Evolutionary conservation across 2,888 invertebrate species (phyloP).

Genomic region (Andrena bicolor): DNA sequence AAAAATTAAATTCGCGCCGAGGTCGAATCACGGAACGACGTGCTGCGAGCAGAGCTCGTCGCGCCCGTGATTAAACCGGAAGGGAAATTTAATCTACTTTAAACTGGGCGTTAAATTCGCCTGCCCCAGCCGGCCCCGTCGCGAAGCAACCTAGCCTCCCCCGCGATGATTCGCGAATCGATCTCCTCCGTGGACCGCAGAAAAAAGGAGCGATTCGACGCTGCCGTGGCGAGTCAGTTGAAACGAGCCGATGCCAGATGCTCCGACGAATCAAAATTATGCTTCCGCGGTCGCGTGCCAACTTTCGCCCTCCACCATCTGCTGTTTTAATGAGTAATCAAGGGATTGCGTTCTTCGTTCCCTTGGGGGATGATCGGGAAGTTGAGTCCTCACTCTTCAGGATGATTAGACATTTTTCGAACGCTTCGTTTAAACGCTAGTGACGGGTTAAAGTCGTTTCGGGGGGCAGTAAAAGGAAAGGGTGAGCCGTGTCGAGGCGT

Average conservation of each 20-base stretch:
- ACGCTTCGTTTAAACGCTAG: neutral
- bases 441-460: constrained; percentile 1
- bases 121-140: constrained; percentile 10
- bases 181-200: constrained; percentile 1
- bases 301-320: neutral
- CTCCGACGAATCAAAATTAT: constrained; percentile 15
- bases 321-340: neutral
- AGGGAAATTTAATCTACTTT: constrained; percentile 70
- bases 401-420: no score
- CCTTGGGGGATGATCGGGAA: neutral
- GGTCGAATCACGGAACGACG: constrained; percentile 27
- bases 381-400: no score
- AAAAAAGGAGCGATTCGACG: neutral
- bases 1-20: constrained; percentile 60
- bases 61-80: constrained; percentile 63
- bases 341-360: neutral
- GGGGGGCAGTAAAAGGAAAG: no score
- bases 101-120: constrained; percentile 57
- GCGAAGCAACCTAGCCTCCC: neutral
- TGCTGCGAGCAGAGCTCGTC: constrained; percentile 46
- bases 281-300: neutral
- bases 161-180: constrained; percentile 35
- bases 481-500: neutral
- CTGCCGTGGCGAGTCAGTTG: neutral
- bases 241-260: constrained; percentile 43